These are phyloP conservation scores for Xestia xanthographa DNA, from an alignment of 2,888 invertebrate species.

Conservation along the genomic window DNA sequence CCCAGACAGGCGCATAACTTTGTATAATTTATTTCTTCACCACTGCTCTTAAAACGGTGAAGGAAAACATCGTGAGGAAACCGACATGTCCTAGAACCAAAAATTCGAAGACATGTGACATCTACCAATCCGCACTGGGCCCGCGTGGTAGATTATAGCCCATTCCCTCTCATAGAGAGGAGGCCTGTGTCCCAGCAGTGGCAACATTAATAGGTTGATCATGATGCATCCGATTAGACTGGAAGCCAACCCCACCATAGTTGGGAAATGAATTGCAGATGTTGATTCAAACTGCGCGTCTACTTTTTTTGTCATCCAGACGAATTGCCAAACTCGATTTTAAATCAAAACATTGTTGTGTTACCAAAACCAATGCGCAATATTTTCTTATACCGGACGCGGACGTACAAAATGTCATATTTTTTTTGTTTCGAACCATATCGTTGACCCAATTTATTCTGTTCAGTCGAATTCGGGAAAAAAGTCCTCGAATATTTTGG, in stretches of 20 bases:
- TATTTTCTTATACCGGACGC: conserved; percentile 25
- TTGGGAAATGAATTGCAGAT: too few relatives aligned
- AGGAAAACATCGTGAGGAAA: too few relatives aligned
- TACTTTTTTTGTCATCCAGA: not conserved
- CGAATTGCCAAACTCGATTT: conserved; percentile 10
- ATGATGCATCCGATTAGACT: not conserved
- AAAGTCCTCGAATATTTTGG: conserved; percentile 16
- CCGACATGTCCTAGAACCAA: too few relatives aligned
- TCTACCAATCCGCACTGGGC: too few relatives aligned
- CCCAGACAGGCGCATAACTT: too few relatives aligned
- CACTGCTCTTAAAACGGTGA: too few relatives aligned
- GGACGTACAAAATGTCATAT: conserved; percentile 22
- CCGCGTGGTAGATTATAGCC: too few relatives aligned
- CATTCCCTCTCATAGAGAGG: too few relatives aligned
- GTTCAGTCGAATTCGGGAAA: conserved; percentile 16
- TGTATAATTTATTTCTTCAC: too few relatives aligned
- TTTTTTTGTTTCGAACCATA: conserved; percentile 4
- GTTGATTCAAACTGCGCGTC: not conserved
- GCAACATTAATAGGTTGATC: too few relatives aligned
- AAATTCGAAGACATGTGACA: too few relatives aligned
- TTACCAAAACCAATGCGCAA: conserved; percentile 22
- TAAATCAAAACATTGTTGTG: conserved; percentile 18
- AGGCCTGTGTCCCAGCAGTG: too few relatives aligned
- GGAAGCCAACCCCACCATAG: not conserved
- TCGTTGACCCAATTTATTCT: conserved; percentile 53